A percentile compares a stretch with the other conserved stretches of the same genome.
Evolutionary conservation across 2,797 vertebrate genomes (phyloP).

Genomic region (Lemur catta): DNA sequence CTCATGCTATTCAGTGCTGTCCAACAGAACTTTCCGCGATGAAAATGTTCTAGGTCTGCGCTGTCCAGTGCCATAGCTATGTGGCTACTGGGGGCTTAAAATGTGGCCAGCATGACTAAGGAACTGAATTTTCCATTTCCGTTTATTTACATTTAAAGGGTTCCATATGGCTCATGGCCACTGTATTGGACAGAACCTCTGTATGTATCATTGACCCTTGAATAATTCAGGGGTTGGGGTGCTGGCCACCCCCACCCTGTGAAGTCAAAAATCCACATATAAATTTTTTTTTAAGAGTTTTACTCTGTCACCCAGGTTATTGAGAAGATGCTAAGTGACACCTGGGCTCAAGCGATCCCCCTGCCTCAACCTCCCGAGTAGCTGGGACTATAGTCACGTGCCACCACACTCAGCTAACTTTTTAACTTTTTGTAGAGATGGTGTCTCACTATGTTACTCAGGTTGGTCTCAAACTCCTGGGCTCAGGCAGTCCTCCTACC

Average conservation of each 20-base stretch:
- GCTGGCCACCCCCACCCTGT: neutral
- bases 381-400: neutral
- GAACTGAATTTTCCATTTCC: neutral
- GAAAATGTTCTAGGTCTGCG: neutral
- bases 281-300: neutral
- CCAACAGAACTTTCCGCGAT: neutral
- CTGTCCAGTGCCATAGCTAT: neutral
- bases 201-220: neutral
- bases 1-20: neutral
- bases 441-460: neutral
- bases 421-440: neutral
- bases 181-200: neutral
- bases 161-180: neutral
- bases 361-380: neutral
- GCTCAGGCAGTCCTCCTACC: neutral
- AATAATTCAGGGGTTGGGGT: neutral
- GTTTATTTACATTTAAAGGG: neutral
- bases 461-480: neutral
- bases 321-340: too few relatives aligned
- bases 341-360: neutral
- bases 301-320: neutral
- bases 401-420: neutral
- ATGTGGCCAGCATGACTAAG: neutral
- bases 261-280: neutral
- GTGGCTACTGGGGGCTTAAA: neutral